Evolutionary conservation across 2,113 vertebrate species (phyloP).

Genomic region (Sylvilagus bachmani): DNA sequence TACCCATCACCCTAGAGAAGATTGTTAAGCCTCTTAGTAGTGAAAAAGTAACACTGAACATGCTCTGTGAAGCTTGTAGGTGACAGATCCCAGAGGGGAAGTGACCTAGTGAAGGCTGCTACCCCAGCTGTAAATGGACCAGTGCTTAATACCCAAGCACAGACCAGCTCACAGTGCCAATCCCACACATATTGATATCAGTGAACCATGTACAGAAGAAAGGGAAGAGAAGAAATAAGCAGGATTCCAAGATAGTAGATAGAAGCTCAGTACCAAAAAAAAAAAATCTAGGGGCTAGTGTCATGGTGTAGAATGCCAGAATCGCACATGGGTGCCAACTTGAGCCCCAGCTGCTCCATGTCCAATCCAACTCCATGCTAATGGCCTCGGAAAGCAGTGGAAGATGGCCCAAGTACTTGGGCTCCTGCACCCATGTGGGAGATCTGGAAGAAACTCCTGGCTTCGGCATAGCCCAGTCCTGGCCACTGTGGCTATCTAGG

Average conservation of each 20-base stretch:
- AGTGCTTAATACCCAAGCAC: neutral
- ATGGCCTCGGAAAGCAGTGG: no score
- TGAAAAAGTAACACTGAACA: neutral
- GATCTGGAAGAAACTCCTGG: no score
- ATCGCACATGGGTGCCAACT: no score
- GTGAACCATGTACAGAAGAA: neutral
- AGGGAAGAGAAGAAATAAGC: neutral
- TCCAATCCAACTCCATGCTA: no score
- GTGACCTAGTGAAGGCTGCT: neutral
- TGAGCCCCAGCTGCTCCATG: no score
- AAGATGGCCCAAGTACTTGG: no score
- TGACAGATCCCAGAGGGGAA: neutral
- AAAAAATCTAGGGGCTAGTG: neutral
- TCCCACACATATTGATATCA: neutral
- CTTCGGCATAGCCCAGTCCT: no score
- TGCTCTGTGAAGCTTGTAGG: neutral
- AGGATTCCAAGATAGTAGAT: neutral
- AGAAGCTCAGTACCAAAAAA: neutral
- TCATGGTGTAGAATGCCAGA: no score
- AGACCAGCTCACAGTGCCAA: neutral
- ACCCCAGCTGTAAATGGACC: neutral
- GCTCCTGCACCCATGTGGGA: no score
- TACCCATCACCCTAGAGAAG: no score
- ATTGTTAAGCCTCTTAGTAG: neutral
- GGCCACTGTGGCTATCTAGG: no score